Conservation (phyloP, 1,140 invertebrate species). For the Bombus impatiens region DNA sequence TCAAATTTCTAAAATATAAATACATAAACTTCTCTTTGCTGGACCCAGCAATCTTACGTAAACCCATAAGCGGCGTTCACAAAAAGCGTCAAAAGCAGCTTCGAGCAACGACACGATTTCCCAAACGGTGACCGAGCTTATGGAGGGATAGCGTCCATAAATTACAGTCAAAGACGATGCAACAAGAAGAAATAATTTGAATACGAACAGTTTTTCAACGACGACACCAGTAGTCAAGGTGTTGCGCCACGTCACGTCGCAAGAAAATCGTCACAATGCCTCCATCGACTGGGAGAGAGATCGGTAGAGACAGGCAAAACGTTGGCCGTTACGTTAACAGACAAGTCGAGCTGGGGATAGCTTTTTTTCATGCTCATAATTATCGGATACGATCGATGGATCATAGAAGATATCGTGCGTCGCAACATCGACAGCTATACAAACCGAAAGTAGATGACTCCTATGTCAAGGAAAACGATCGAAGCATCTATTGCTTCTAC, state of each 20-base stretch:
- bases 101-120: slow-evolving; percentile 16
- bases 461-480: not conserved
- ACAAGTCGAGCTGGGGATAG: not conserved
- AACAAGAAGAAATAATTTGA: slow-evolving; percentile 19
- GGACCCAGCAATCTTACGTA: too few species aligned
- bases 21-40: too few species aligned
- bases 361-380: not conserved
- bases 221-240: not conserved
- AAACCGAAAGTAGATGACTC: not conserved
- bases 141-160: not conserved
- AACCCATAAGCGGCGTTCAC: too few species aligned
- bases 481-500: not conserved
- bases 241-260: not conserved
- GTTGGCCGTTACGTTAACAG: not conserved
- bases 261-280: slow-evolving; percentile 12
- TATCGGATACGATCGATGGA: slow-evolving; percentile 1
- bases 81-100: too few species aligned
- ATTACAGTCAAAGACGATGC: slow-evolving; percentile 4
- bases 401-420: not conserved
- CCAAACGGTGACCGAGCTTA: not conserved
- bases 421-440: too few species aligned
- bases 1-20: too few species aligned
- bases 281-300: not conserved
- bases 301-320: not conserved
- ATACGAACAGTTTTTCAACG: slow-evolving; percentile 6